Conservation (phyloP, 2,113 vertebrate genomes). For the Epinephelus moara region DNA sequence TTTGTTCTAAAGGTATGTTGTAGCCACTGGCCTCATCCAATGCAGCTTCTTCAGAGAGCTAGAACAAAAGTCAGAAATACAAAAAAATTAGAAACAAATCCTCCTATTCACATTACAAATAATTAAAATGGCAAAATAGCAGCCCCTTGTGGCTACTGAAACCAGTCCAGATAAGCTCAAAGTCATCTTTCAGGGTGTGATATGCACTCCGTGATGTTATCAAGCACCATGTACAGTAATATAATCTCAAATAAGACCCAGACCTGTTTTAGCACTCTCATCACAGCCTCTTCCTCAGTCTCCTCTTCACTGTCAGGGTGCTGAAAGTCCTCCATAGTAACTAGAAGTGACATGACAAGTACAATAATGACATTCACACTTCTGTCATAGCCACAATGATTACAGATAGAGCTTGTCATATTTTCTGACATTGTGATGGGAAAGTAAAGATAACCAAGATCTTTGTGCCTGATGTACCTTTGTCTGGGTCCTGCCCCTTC, state of each 20-base stretch:
- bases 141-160: slow-evolving; percentile 63
- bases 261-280: slow-evolving; percentile 91
- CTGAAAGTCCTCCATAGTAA: slow-evolving; percentile 87
- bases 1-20: slow-evolving; percentile 90
- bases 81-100: background rate
- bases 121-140: slow-evolving; percentile 59
- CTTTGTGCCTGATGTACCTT: slow-evolving; percentile 81
- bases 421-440: background rate
- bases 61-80: slow-evolving; percentile 41
- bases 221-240: background rate
- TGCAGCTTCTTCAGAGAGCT: slow-evolving; percentile 93
- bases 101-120: slow-evolving; percentile 18
- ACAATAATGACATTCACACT: slow-evolving; percentile 8
- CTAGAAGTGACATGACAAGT: slow-evolving; percentile 75
- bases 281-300: slow-evolving; percentile 90
- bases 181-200: background rate
- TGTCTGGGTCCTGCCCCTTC: slow-evolving; percentile 91
- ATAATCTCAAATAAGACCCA: slow-evolving; percentile 19
- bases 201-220: background rate
- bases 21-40: slow-evolving; percentile 95
- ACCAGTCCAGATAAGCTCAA: slow-evolving; percentile 4
- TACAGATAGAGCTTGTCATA: background rate
- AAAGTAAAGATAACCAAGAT: background rate
- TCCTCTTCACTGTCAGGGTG: slow-evolving; percentile 94
- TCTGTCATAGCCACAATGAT: background rate